These are phyloP conservation scores for Mizuhopecten yessoensis DNA, from an alignment of 1,140 invertebrate species.

Conservation along the genomic window DNA sequence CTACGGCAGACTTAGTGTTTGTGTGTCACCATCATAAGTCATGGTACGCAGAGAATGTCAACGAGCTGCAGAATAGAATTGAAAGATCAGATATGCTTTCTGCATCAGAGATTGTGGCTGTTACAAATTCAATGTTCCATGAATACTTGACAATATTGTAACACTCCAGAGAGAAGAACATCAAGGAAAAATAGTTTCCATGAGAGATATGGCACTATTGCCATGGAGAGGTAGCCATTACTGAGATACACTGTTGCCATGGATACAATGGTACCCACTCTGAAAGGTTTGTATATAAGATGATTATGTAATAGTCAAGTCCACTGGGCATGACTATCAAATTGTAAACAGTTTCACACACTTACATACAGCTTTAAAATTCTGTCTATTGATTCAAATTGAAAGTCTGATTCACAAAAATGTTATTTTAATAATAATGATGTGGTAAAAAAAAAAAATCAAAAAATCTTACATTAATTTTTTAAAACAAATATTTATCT, in stretches of 20 bases:
- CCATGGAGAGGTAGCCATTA: conserved; percentile 30
- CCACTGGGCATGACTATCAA: background rate
- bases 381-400: too few species aligned
- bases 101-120: background rate
- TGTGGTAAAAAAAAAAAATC: too few species aligned
- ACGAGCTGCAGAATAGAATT: background rate
- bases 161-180: background rate
- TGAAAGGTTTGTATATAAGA: background rate
- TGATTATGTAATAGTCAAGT: background rate
- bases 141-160: conserved; percentile 1
- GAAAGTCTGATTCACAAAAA: too few species aligned
- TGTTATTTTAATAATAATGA: too few species aligned
- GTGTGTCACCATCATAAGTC: background rate
- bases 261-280: conserved; percentile 37
- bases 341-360: background rate
- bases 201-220: background rate
- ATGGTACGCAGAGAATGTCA: background rate
- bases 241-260: background rate
- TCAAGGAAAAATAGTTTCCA: background rate
- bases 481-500: too few species aligned
- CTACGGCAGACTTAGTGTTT: background rate
- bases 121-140: background rate
- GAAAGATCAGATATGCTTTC: background rate
- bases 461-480: too few species aligned
- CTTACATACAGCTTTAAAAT: background rate